Base-by-base conservation (phyloP, 2,113 vertebrate genomes). In the Hydrolagus affinis region DNA sequence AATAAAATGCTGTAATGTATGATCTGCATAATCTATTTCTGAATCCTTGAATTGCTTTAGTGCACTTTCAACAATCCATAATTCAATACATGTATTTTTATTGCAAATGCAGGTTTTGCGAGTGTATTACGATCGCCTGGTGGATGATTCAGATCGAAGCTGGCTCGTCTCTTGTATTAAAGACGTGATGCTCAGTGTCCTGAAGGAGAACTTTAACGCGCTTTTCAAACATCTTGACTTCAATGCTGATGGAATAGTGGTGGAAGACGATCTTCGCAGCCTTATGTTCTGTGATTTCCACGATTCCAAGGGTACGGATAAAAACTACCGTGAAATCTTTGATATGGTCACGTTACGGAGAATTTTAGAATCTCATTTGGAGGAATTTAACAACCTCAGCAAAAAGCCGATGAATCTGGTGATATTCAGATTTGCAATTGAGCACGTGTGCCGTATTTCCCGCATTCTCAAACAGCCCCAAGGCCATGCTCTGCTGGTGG, bases 231-330 rank as follows among this genome's bases (percentile, higher is more conserved):
- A 89, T 78, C 87, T 98, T 86, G 96, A 96, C 88, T 93, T 93
- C 75, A 91, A 96, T 87, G 4, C 11, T 0, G 95, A 97, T 21
- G 95, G 95, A 4, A 15, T 57, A 0, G 96, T 98, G 17, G 93
- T 91, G 4, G 96, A 97, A 87, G 95, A 97, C 70, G 96, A 97
- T 85, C 91, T 98, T 21, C 93, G 93, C 85, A 96, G 96, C 86
- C 91, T 98, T 85, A 95, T 98, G 94, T 98, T 97, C 87, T 98
- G 96, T 86, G 95, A 97, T 88, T 97, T 98, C 87, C 93, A 96
- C 3, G 96, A 98, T 87, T 92, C 90, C 28, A 96, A 94, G 87
- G 93, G 93, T 21, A 95, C 96, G 4, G 95, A 97, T 86, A 93
- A 89, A n/a, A 94, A 86, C 89, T 97, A 98, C 88, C 89, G 93